Percentiles rank a stretch among this genome's conserved stretches.
phyloP scores from a whole-genome alignment of 2,888 invertebrate species.

The Bugula neritina region DNA sequence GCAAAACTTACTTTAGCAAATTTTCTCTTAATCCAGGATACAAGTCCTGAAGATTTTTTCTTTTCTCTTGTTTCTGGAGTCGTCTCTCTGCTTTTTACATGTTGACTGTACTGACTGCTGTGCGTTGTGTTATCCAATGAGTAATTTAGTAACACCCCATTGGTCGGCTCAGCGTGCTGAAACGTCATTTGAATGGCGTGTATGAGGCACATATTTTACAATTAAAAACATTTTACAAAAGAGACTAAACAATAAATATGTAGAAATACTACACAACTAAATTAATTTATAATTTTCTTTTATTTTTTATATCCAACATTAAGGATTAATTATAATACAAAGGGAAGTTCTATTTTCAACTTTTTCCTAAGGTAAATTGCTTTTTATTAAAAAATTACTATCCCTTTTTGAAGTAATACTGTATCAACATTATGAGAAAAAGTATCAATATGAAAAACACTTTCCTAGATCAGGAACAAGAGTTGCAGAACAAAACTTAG shows the following conservation, averaged over 20 bases:
- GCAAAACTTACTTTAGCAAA: constrained; percentile 23
- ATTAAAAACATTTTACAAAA: too few species aligned
- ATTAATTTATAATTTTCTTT: too few species aligned
- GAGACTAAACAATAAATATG: too few species aligned
- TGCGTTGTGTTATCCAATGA: not conserved
- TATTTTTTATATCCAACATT: too few species aligned
- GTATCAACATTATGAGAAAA: not conserved
- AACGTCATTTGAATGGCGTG: too few species aligned
- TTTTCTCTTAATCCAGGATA: constrained; percentile 14
- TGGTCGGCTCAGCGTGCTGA: constrained; percentile 9
- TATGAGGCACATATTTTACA: too few species aligned
- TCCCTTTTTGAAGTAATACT: not conserved
- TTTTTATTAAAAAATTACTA: not conserved
- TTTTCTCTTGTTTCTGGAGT: constrained; percentile 12
- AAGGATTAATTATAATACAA: not conserved
- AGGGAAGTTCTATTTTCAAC: not conserved
- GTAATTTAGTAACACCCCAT: not conserved
- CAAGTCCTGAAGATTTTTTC: not conserved
- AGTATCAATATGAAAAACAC: not conserved
- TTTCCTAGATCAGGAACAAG: too few species aligned
- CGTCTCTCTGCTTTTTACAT: not conserved
- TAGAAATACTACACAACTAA: too few species aligned
- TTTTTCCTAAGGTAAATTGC: not conserved
- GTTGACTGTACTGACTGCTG: constrained; percentile 6
- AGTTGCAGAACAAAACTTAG: too few species aligned